These are phyloP conservation scores for Coendou prehensilis DNA, from an alignment of 2,797 vertebrate species.

Conservation along the genomic window DNA sequence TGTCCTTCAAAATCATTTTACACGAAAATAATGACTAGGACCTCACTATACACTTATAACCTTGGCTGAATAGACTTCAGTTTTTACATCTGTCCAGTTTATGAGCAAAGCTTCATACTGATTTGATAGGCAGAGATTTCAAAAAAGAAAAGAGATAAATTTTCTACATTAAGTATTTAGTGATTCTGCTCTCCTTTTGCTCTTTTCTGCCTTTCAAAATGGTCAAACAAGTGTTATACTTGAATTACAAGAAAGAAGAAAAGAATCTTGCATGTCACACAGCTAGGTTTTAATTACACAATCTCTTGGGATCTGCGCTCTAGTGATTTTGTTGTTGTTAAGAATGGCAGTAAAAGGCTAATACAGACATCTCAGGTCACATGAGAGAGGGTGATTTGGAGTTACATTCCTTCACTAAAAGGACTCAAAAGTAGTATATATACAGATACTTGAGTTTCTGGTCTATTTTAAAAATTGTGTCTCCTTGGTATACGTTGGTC, in stretches of 20 bases:
- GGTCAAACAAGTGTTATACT: not conserved
- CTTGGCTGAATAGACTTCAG: not conserved
- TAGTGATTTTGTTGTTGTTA: conserved; percentile 42
- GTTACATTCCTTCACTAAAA: not conserved
- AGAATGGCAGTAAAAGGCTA: conserved; percentile 68
- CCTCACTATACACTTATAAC: not conserved
- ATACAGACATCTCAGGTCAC: conserved; percentile 22
- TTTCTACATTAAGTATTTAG: not conserved
- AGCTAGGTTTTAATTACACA: conserved; percentile 41
- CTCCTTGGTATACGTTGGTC: not conserved
- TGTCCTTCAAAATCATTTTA: conserved; percentile 15
- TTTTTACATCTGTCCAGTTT: not conserved
- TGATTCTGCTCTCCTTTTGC: conserved; percentile 1
- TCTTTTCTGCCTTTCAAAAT: conserved; percentile 50
- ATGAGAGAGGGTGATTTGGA: not conserved
- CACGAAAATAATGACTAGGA: not conserved
- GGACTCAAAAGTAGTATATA: conserved; percentile 32
- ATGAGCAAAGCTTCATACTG: not conserved
- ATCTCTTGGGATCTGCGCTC: conserved; percentile 37
- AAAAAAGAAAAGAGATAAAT: not conserved
- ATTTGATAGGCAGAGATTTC: not conserved
- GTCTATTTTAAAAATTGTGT: conserved; percentile 19
- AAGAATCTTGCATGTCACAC: conserved; percentile 46
- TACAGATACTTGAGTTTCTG: conserved; percentile 18
- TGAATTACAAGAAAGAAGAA: conserved; percentile 45